Evolutionary conservation across 2,113 vertebrate genomes (phyloP).

Genomic region (Corythoichthys haematopterus): DNA sequence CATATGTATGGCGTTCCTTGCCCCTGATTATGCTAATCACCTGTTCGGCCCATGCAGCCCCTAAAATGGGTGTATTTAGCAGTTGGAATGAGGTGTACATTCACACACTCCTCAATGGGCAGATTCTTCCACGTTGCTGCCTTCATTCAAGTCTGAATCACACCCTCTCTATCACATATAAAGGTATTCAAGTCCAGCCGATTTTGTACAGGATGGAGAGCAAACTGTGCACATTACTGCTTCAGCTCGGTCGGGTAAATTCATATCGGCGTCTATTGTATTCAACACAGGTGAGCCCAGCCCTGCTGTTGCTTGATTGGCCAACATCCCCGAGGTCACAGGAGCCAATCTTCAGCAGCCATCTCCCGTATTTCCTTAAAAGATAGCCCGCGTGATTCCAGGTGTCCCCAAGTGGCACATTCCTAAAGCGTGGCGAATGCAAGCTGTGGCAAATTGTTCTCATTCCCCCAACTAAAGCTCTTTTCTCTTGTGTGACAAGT

Average conservation of each 20-base stretch:
- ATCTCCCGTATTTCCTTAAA: slow-evolving; percentile 71
- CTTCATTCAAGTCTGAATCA: slow-evolving; percentile 89
- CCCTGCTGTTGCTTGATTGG: slow-evolving; percentile 44
- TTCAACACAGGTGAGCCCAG: slow-evolving; percentile 61
- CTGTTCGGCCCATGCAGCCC: slow-evolving; percentile 90
- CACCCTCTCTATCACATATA: slow-evolving; percentile 23
- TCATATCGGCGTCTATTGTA: slow-evolving; percentile 35
- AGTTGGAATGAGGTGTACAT: slow-evolving; percentile 99
- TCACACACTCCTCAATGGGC: slow-evolving; percentile 94
- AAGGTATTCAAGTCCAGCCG: slow-evolving; percentile 91
- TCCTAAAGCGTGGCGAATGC: slow-evolving; percentile 25
- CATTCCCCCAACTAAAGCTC: neutral
- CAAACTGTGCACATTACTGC: slow-evolving; percentile 33
- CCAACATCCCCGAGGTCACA: slow-evolving; percentile 46
- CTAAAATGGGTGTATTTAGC: slow-evolving; percentile 99
- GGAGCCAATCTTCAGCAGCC: slow-evolving; percentile 61
- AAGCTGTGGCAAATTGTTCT: neutral
- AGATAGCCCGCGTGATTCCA: slow-evolving; percentile 60
- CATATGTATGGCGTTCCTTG: slow-evolving; percentile 97
- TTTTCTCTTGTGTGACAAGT: neutral
- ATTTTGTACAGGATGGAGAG: slow-evolving; percentile 79
- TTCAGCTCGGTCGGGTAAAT: neutral
- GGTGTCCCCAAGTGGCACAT: slow-evolving; percentile 63
- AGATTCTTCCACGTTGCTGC: slow-evolving; percentile 99
- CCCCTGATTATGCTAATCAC: slow-evolving; percentile 99